A percentile compares a stretch with the other conserved stretches of the same genome.
phyloP scores from a whole-genome alignment of 1,140 invertebrate genomes.

The Drosophila prosaltans region DNA sequence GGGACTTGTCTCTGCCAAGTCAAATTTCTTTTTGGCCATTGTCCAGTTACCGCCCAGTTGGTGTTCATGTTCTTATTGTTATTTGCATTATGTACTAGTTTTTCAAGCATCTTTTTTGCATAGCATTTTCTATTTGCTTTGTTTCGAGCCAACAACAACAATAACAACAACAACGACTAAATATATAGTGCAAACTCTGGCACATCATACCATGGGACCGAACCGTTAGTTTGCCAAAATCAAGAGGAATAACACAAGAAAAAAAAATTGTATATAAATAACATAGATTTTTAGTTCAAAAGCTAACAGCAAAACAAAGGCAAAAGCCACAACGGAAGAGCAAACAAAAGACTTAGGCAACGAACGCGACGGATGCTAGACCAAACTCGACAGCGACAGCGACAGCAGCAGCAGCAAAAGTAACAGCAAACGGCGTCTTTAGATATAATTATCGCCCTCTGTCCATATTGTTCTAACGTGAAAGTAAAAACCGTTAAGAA shows the following conservation, averaged over 20 bases:
- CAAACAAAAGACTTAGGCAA: slow-evolving; percentile 70
- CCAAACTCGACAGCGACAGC: background rate
- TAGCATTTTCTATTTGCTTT: slow-evolving; percentile 63
- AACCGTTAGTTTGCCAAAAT: slow-evolving; percentile 60
- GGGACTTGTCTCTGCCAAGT: slow-evolving; percentile 15
- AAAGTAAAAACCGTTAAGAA: slow-evolving; percentile 81
- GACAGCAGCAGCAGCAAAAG: background rate
- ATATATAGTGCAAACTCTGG: slow-evolving; percentile 57
- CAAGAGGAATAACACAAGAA: slow-evolving; percentile 18
- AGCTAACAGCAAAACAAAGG: slow-evolving; percentile 13
- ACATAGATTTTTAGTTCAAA: slow-evolving; percentile 23
- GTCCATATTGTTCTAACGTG: slow-evolving; percentile 80
- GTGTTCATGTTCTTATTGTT: slow-evolving; percentile 30
- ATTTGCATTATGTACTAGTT: slow-evolving; percentile 55
- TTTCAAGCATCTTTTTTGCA: slow-evolving; percentile 27
- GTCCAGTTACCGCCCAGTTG: slow-evolving; percentile 39
- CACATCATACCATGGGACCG: slow-evolving; percentile 41
- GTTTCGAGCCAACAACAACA: slow-evolving; percentile 26
- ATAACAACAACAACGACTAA: slow-evolving; percentile 15
- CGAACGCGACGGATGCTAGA: slow-evolving; percentile 43
- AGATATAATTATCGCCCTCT: slow-evolving; percentile 71
- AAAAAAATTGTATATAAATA: slow-evolving; percentile 29
- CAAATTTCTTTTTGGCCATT: slow-evolving; percentile 45
- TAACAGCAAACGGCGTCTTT: slow-evolving; percentile 45
- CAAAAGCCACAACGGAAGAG: slow-evolving; percentile 43